Evolutionary conservation across 2,888 invertebrate genomes (phyloP), one percentile per base, ranked within the genome.

Genomic region (Flexamia atlantica): DNA sequence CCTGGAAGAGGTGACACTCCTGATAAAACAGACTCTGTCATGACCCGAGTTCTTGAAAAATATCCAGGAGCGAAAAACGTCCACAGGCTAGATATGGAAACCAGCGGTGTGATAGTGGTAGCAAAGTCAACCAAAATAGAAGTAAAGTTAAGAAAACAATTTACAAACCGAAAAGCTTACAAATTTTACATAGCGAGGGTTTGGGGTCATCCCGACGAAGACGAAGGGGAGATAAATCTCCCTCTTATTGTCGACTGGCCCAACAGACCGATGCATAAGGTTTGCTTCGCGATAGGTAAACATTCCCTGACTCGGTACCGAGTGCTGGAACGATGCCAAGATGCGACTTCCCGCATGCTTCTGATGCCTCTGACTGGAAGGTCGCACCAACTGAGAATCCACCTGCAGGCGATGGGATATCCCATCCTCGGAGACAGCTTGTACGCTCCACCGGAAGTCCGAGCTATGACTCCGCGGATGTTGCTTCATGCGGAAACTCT

Each of bases 401-500:
- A 60, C 25, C 60, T 60, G 1, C 60, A 60, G 25, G 25, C 60
- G 4, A 60, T 60, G 4, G 60, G 60, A 23, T 25, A 60, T 60
- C 60, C 60, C 14, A 60, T 60, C 20, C 5, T 60, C 2, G 60
- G 60, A 60, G 60, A 60, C 25, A 20, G 5, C 7, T 60, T 20
- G 23, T 60, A 60, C 25, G 25, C 23, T 4, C 14, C 60, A 17
- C 23, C 3, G 5, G 3, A 60, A 9, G 60, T 60, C 60, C 20
- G 14, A 60, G 23, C 25, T 7, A 25, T 23, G 60, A 25, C 60
- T 23, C 5, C 60, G 20, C 60, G 60, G 3, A 3, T 60, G 23
- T 17, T 60, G 4, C 60, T 60, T 7, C 60, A 60, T 60, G 60
- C 60, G 5, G 60, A 60, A 60, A 60, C 60, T 60, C 14, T 60